A percentile compares a stretch with the other conserved stretches of the same genome.
Evolutionary conservation across 2,797 vertebrate genomes (phyloP).

Genomic region (Microcaecilia unicolor): DNA sequence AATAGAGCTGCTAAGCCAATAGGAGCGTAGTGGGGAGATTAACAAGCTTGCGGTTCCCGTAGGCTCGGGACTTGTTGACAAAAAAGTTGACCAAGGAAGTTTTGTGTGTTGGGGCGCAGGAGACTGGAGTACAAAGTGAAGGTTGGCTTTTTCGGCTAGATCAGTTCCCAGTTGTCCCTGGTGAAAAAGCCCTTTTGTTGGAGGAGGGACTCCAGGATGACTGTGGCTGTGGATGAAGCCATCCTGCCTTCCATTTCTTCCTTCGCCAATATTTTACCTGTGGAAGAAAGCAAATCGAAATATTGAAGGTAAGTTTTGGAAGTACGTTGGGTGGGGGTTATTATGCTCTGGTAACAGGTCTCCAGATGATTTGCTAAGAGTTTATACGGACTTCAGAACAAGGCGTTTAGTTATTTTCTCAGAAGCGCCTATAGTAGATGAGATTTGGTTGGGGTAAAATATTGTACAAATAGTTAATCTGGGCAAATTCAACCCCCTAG

Average conservation of each 20-base stretch:
- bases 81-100: background rate
- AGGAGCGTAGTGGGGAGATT: background rate
- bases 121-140: background rate
- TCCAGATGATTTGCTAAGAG: no score
- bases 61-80: background rate
- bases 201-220: conserved; percentile 21
- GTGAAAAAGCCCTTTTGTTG: background rate
- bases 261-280: conserved; percentile 40
- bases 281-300: conserved; percentile 51
- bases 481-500: no score
- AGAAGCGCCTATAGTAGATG: no score
- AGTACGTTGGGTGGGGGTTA: conserved; percentile 2
- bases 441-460: no score
- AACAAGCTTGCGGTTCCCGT: background rate
- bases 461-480: no score
- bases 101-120: no score
- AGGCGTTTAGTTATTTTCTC: no score
- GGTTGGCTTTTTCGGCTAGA: no score
- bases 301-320: conserved; percentile 57
- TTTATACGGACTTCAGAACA: no score
- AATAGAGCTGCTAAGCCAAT: background rate
- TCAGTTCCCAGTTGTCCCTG: no score
- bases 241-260: conserved; percentile 47
- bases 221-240: conserved; percentile 62
- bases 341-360: no score